phyloP scores from a whole-genome alignment of 2,113 vertebrate genomes.

The Otus sunia region DNA sequence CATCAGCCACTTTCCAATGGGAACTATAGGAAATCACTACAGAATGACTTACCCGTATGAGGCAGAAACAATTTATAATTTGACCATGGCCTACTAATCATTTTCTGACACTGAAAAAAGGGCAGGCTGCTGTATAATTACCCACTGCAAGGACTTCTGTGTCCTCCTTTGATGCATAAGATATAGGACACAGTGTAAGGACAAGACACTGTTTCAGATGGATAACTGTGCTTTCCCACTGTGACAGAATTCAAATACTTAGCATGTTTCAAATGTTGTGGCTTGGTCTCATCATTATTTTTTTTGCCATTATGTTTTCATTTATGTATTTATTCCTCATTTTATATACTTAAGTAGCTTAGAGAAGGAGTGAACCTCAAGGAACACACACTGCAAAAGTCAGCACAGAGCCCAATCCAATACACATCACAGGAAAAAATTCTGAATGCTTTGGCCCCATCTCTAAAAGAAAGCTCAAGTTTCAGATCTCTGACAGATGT shows the following conservation, averaged over 20 bases:
- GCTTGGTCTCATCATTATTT: background rate
- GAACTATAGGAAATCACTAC: background rate
- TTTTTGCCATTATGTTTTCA: background rate
- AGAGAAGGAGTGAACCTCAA: background rate
- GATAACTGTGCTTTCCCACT: background rate
- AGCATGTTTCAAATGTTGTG: background rate
- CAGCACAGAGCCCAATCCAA: constrained; percentile 5
- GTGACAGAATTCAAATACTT: background rate
- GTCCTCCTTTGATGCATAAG: background rate
- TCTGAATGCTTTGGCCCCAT: background rate
- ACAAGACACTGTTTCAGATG: background rate
- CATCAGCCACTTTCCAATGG: background rate
- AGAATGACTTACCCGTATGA: background rate
- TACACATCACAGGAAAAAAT: constrained; percentile 14
- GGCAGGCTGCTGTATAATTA: background rate
- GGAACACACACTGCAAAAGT: constrained; percentile 13
- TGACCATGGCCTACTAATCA: background rate
- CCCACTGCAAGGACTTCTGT: background rate
- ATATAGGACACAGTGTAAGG: background rate
- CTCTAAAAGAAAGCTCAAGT: background rate
- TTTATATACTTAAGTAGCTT: background rate
- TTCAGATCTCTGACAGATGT: constrained; percentile 7
- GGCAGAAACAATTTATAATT: background rate
- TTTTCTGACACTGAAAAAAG: background rate
- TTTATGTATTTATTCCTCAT: background rate